Evolutionary conservation across 1,140 invertebrate species (phyloP), one percentile per base, ranked within the genome.

Genomic region (Archivesica marissinica): DNA sequence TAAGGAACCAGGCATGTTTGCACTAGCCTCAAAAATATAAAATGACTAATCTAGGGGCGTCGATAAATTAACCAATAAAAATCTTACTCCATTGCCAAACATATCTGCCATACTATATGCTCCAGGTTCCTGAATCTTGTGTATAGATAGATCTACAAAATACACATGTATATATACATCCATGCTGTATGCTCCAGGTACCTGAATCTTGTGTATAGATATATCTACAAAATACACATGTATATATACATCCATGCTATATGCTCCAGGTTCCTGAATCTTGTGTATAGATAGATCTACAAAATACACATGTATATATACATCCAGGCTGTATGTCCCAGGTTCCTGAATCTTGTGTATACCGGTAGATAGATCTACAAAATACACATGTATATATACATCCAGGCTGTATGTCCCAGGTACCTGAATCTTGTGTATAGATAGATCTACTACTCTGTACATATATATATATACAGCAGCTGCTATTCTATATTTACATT

Each of bases 111-210:
- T 28, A 75, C 68, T 17, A 88, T 84, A 33, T 89, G 87, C 28
- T 88, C 83, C 59, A 88, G 89, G 56, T 88, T 83, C 33, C 87
- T 76, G 80, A 93, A 92, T 61, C 92, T 84, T 61, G 88, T 88
- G 72, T 92, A 93, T 38, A 93, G 70, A 82, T 93, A 91, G 15
- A 93, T 75, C 92, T 93, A 85, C 17, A 89, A 85, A 75, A 87
- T 64, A 85, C 25, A 84, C 2, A 30, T 52, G 72, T 23, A 54
- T 76, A 52, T n/a, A 52, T 52, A 25, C 6, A 52, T 52, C 93
- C 93, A 93, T 28, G 74, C 68, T 17, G 88, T 84, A 33, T 89
- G 87, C 28, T 88, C 83, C 59, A 88, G 89, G 56, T 88, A 81
- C 33, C 87, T 76, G 80, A 93, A 92, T 61, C 92, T 84, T 61